Conservation (phyloP, 2,113 vertebrate species). For the Podilymbus podiceps region DNA sequence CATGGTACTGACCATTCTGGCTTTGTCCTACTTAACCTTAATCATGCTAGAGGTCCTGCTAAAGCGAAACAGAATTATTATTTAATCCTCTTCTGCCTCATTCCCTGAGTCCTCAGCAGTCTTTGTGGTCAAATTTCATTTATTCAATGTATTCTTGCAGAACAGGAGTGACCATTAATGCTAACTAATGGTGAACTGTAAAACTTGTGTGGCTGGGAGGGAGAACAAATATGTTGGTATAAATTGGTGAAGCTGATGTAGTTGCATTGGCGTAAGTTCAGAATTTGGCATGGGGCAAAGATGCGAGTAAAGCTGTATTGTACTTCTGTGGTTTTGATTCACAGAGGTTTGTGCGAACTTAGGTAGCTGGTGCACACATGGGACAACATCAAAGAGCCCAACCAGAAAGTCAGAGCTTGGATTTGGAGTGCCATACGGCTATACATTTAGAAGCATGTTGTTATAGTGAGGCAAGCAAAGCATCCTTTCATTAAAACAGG, state of each 20-base stretch:
- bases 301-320: neutral
- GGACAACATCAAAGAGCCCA: conserved; percentile 6
- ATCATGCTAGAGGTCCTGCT: neutral
- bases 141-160: neutral
- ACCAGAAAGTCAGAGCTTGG: neutral
- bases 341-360: conserved; percentile 19
- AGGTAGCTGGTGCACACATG: conserved; percentile 31
- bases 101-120: neutral
- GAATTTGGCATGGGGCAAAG: neutral
- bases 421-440: neutral
- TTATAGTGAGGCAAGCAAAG: conserved; percentile 24
- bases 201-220: neutral
- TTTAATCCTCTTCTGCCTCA: neutral
- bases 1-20: neutral
- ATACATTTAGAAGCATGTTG: neutral
- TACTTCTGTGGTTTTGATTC: neutral
- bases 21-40: neutral
- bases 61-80: neutral
- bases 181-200: neutral
- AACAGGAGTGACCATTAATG: neutral
- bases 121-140: neutral
- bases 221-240: neutral
- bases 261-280: neutral
- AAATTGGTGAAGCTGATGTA: neutral
- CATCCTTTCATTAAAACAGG: neutral